Conservation (phyloP, 2,113 vertebrate species). For the Bostrychus sinensis region DNA sequence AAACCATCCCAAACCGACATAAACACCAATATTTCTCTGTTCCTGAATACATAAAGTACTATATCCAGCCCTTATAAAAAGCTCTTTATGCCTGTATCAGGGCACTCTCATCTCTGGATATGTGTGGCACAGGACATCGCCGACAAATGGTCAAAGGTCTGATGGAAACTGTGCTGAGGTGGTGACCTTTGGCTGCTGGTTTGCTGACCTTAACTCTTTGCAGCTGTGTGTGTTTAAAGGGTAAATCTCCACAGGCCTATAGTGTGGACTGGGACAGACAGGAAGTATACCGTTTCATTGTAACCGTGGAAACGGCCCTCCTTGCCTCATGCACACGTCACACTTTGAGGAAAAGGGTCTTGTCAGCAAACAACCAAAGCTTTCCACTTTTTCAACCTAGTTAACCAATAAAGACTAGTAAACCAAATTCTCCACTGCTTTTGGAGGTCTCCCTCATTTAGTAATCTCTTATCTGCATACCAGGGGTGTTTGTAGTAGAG, state of each 20-base stretch:
- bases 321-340: conserved; percentile 49
- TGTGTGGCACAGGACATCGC: conserved; percentile 53
- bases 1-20: no score
- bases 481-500: no score
- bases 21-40: not conserved
- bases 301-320: conserved; percentile 69
- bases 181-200: conserved; percentile 55
- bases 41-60: no score
- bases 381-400: conserved; percentile 27
- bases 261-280: conserved; percentile 61
- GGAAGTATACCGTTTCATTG: conserved; percentile 81
- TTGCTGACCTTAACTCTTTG: conserved; percentile 56
- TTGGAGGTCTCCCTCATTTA: no score
- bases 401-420: not conserved
- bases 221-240: conserved; percentile 66
- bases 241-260: conserved; percentile 65
- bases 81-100: conserved; percentile 51
- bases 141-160: conserved; percentile 51
- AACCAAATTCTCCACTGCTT: not conserved
- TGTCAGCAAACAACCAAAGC: conserved; percentile 37
- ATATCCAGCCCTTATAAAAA: conserved; percentile 24
- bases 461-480: no score
- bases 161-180: conserved; percentile 43
- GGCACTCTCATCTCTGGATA: conserved; percentile 58
- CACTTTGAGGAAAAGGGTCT: conserved; percentile 30